Percentiles rank a stretch among this genome's conserved stretches.
Conservation (phyloP, 2,113 vertebrate genomes). For the Hystrix brachyura region DNA sequence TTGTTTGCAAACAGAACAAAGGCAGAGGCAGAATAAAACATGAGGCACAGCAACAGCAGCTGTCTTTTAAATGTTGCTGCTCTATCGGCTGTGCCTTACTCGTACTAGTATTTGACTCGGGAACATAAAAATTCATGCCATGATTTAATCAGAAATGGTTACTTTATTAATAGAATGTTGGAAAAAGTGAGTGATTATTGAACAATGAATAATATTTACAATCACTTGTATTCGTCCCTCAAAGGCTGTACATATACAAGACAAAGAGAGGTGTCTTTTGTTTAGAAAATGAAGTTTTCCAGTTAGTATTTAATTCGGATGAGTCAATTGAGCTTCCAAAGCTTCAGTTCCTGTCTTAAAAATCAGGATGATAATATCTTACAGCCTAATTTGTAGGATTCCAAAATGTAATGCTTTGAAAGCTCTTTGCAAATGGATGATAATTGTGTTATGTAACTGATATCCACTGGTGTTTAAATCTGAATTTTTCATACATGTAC, state of each 20-base stretch:
- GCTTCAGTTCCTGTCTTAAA: neutral
- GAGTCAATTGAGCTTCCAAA: neutral
- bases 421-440: neutral
- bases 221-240: neutral
- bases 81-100: neutral
- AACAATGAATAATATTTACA: neutral
- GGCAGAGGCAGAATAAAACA: neutral
- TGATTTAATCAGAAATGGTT: neutral
- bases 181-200: neutral
- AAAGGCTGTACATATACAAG: neutral
- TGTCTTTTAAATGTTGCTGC: neutral
- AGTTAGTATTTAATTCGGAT: neutral
- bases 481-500: neutral
- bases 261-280: neutral
- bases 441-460: neutral
- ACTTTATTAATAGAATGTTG: neutral
- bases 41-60: neutral
- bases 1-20: conserved; percentile 27
- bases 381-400: neutral
- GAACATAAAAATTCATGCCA: neutral
- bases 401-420: neutral
- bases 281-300: neutral
- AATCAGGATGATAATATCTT: neutral
- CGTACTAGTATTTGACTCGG: neutral
- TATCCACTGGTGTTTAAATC: neutral